These are phyloP conservation scores for Stictonetta naevosa DNA, from an alignment of 2,113 vertebrate genomes.

Conservation along the genomic window DNA sequence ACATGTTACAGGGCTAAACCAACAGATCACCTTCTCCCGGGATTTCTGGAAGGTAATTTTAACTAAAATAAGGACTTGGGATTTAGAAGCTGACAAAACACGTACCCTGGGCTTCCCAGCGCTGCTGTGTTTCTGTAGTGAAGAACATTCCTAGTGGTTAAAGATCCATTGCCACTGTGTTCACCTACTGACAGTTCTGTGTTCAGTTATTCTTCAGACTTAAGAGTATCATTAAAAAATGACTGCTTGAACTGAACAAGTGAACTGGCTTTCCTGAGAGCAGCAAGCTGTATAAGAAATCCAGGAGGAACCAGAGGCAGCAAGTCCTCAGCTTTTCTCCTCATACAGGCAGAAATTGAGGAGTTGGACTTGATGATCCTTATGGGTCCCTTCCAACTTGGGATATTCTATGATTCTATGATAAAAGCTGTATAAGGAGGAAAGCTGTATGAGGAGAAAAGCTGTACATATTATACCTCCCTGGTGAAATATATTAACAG, in stretches of 20 bases:
- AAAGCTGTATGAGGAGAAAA: too few species aligned
- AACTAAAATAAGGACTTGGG: neutral
- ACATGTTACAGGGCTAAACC: neutral
- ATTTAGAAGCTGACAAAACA: neutral
- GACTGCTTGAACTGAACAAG: neutral
- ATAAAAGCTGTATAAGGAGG: too few species aligned
- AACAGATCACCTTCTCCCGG: neutral
- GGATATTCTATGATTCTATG: too few species aligned
- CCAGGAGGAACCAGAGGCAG: neutral
- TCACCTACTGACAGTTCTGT: neutral
- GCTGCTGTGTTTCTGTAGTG: neutral
- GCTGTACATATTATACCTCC: neutral
- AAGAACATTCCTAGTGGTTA: neutral
- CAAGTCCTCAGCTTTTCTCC: neutral
- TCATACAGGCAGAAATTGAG: neutral
- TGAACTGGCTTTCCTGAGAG: neutral
- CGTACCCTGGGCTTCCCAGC: neutral
- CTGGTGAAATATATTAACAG: neutral
- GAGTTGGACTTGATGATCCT: too few species aligned
- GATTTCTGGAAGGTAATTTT: neutral
- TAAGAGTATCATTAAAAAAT: neutral
- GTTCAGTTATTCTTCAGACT: neutral
- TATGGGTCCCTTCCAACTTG: too few species aligned
- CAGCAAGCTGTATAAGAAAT: neutral
- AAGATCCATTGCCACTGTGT: neutral